These are phyloP conservation scores for Capra hircus DNA, from an alignment of 2,113 vertebrate species.

Conservation along the genomic window DNA sequence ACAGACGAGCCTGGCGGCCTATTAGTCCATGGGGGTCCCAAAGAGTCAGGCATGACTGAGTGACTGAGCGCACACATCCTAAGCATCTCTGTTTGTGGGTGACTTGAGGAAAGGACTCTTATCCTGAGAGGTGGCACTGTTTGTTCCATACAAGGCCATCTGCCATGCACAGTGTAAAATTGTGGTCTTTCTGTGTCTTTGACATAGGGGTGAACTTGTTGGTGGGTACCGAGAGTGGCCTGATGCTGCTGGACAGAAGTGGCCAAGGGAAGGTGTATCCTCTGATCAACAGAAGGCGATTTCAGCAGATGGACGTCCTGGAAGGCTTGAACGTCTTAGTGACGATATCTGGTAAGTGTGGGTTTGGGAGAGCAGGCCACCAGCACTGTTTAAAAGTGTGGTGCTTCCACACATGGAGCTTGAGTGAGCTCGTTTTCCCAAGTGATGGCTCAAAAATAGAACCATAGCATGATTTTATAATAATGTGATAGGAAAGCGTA, in stretches of 20 bases:
- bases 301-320: conserved; percentile 99
- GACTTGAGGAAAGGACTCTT: background rate
- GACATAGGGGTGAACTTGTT: conserved; percentile 93
- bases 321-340: conserved; percentile 98
- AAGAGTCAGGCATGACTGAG: background rate
- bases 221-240: conserved; percentile 97
- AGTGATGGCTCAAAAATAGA: background rate
- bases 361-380: background rate
- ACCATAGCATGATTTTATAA: accelerated
- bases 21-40: background rate
- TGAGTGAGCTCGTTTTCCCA: background rate
- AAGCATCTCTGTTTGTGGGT: background rate
- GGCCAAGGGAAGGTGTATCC: conserved; percentile 99
- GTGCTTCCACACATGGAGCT: background rate
- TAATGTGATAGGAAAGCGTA: background rate
- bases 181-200: conserved; percentile 38
- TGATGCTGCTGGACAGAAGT: conserved; percentile 98
- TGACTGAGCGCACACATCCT: background rate
- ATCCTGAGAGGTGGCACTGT: background rate
- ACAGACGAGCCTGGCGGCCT: background rate
- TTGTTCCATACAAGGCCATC: background rate
- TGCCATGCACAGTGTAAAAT: background rate
- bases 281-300: conserved; percentile 93
- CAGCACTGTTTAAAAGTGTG: too few relatives aligned
- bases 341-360: conserved; percentile 94